phyloP scores from a whole-genome alignment of 2,888 invertebrate genomes.

The Agonopterix arenella region DNA sequence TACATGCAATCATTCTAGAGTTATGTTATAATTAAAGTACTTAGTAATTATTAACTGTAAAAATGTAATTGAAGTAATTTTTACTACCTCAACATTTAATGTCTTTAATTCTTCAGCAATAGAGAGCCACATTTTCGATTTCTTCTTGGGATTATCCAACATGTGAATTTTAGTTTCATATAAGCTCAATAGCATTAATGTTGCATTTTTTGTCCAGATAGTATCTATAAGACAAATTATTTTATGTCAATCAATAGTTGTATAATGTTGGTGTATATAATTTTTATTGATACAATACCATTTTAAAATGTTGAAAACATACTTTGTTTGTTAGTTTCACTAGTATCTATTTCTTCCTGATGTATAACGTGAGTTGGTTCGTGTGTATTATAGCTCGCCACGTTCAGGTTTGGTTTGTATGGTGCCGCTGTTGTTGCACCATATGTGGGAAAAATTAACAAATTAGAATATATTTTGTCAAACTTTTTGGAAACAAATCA shows the following conservation, averaged over 20 bases:
- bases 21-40: too few relatives aligned
- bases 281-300: not conserved
- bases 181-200: conserved; percentile 43
- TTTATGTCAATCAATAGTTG: not conserved
- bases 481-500: not conserved
- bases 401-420: conserved; percentile 37
- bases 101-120: conserved; percentile 52
- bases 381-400: conserved; percentile 31
- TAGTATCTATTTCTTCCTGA: conserved; percentile 39
- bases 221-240: conserved; percentile 26
- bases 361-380: conserved; percentile 22
- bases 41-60: not conserved
- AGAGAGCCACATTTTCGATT: conserved; percentile 55
- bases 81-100: conserved; percentile 41
- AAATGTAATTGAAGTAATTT: not conserved
- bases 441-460: conserved; percentile 4
- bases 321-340: conserved; percentile 50
- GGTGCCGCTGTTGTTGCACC: conserved; percentile 25
- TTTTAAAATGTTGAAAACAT: conserved; percentile 15
- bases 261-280: too few relatives aligned
- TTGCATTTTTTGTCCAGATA: conserved; percentile 53
- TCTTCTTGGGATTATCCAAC: conserved; percentile 56
- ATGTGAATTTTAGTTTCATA: conserved; percentile 55
- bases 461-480: not conserved
- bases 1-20: too few relatives aligned